Conservation (phyloP, 2,113 vertebrate genomes). For the Gadus macrocephalus region DNA sequence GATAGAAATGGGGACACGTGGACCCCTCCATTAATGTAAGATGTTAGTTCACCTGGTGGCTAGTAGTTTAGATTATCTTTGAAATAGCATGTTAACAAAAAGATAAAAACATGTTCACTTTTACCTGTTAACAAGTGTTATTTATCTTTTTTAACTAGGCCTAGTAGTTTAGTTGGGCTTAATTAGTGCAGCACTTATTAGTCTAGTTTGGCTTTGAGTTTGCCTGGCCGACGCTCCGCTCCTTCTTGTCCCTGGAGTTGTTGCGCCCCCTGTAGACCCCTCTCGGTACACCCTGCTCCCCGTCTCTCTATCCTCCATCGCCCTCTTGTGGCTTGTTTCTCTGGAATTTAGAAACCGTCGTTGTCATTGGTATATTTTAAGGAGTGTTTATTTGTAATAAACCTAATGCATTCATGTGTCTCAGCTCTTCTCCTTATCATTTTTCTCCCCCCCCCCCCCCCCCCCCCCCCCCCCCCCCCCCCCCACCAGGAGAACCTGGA, state of each 20-base stretch:
- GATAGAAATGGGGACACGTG: conserved; percentile 59
- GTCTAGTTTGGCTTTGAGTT: neutral
- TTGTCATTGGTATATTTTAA: too few relatives aligned
- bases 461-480: neutral
- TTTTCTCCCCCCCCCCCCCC: neutral
- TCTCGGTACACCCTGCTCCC: neutral
- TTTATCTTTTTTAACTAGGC: too few relatives aligned
- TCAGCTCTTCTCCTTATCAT: too few relatives aligned
- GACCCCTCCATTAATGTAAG: conserved; percentile 61
- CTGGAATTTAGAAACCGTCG: too few relatives aligned
- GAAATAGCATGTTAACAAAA: neutral
- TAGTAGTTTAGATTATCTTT: neutral
- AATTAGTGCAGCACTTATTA: too few relatives aligned
- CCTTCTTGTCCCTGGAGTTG: neutral
- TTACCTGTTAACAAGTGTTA: conserved; percentile 5
- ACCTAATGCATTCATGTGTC: too few relatives aligned
- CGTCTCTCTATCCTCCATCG: conserved; percentile 2
- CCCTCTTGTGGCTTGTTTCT: conserved; percentile 7
- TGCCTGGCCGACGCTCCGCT: neutral
- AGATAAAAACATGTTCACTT: too few relatives aligned
- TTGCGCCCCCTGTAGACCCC: neutral
- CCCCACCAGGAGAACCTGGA: conserved; percentile 81
- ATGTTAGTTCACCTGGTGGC: neutral
- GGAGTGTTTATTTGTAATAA: too few relatives aligned
- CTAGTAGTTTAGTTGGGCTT: too few relatives aligned